Percentiles rank a stretch among this genome's conserved stretches.
These are phyloP conservation scores for Gymnoscopelus microlampas DNA, from an alignment of 2,797 vertebrate species.

Conservation along the genomic window DNA sequence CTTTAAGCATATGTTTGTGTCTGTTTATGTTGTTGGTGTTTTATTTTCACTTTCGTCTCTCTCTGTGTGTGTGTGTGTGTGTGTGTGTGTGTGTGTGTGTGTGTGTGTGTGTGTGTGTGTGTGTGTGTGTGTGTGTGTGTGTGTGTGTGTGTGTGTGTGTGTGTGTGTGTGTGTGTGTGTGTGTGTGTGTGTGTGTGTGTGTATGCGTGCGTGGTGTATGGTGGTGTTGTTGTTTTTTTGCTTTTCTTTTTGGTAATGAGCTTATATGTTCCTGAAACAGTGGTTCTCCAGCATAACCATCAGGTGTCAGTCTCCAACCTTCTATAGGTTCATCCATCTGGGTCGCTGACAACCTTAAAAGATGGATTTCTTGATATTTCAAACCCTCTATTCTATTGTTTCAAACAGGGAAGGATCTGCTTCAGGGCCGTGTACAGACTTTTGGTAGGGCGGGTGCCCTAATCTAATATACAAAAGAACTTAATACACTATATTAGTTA, in stretches of 20 bases:
- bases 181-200: not conserved
- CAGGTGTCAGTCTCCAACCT: not conserved
- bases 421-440: not conserved
- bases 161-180: constrained; percentile 2
- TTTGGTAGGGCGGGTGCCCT: too few relatives aligned
- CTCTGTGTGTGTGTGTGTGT: not conserved
- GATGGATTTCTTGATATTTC: constrained; percentile 16
- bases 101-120: constrained; percentile 2
- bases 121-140: not conserved
- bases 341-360: constrained; percentile 12
- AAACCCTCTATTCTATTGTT: constrained; percentile 10
- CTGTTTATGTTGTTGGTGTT: constrained; percentile 38
- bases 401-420: constrained; percentile 1
- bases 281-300: not conserved
- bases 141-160: not conserved
- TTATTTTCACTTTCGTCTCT: not conserved
- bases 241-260: not conserved
- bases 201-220: not conserved
- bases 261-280: too few relatives aligned
- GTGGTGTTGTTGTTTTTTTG: not conserved
- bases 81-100: not conserved
- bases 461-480: too few relatives aligned
- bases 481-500: too few relatives aligned
- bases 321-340: constrained; percentile 6
- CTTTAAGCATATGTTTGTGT: constrained; percentile 38